Percentiles rank a stretch among this genome's conserved stretches.
Evolutionary conservation across 2,113 vertebrate genomes (phyloP).

Genomic region (Salminus brasiliensis): DNA sequence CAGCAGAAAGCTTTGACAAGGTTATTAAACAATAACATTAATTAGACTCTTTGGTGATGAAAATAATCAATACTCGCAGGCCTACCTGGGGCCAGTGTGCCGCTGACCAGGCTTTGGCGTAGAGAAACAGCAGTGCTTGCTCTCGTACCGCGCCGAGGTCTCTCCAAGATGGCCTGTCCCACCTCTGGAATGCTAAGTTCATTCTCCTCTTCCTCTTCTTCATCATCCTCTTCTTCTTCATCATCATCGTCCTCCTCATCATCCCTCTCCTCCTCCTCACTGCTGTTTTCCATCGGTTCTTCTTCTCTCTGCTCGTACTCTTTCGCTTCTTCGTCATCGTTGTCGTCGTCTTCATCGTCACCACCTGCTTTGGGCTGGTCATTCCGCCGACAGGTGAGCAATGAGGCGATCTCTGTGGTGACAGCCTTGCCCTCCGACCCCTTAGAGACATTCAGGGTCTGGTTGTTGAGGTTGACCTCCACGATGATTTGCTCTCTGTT

Average conservation of each 20-base stretch:
- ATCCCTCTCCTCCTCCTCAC: slow-evolving; percentile 61
- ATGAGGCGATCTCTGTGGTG: slow-evolving; percentile 60
- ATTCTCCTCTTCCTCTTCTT: slow-evolving; percentile 82
- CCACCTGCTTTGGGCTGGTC: slow-evolving; percentile 71
- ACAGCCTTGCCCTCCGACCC: slow-evolving; percentile 82
- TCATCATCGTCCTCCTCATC: neutral
- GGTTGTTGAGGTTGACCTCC: slow-evolving; percentile 98
- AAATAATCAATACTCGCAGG: neutral
- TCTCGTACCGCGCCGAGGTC: slow-evolving; percentile 69
- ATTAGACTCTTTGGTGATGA: neutral
- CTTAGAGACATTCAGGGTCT: slow-evolving; percentile 94
- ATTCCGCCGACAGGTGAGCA: slow-evolving; percentile 63
- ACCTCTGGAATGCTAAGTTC: slow-evolving; percentile 71
- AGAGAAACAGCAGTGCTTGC: slow-evolving; percentile 74
- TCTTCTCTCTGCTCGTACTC: slow-evolving; percentile 69
- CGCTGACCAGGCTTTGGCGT: slow-evolving; percentile 72
- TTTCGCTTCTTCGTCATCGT: slow-evolving; percentile 71
- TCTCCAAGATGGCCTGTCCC: slow-evolving; percentile 68
- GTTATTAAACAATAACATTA: too few relatives aligned
- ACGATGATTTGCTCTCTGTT: slow-evolving; percentile 94
- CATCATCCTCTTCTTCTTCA: slow-evolving; percentile 67
- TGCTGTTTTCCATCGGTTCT: slow-evolving; percentile 69
- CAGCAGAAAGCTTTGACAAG: too few relatives aligned
- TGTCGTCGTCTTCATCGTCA: slow-evolving; percentile 67
- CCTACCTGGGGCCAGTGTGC: slow-evolving; percentile 54